These are phyloP conservation scores for Telenomus remus DNA, from an alignment of 1,140 invertebrate genomes.

Conservation along the genomic window DNA sequence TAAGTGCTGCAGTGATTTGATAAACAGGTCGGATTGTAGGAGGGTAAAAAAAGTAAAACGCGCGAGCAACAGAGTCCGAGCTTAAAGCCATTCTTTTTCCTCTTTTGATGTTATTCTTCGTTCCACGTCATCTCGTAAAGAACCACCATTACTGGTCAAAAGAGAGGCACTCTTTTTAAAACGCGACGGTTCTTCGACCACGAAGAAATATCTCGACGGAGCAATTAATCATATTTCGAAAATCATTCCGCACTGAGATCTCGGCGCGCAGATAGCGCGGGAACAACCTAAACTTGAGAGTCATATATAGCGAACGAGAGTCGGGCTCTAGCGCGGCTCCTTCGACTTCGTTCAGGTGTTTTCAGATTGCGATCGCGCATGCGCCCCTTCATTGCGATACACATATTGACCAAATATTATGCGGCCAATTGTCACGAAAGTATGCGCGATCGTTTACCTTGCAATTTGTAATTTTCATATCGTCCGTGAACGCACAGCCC, in stretches of 20 bases:
- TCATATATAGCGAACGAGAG: conserved; percentile 70
- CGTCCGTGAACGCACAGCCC: conserved; percentile 18
- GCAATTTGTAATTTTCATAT: conserved; percentile 57
- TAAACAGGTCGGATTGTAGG: conserved; percentile 32
- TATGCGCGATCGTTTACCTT: conserved; percentile 57
- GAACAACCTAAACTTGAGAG: conserved; percentile 67
- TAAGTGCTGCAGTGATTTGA: conserved; percentile 37
- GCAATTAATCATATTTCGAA: conserved; percentile 77
- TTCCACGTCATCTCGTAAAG: conserved; percentile 48
- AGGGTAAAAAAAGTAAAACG: conserved; percentile 45
- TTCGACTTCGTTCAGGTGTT: conserved; percentile 48
- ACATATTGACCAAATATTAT: conserved; percentile 59
- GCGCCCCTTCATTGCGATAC: conserved; percentile 55
- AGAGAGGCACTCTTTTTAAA: conserved; percentile 59
- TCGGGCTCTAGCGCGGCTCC: conserved; percentile 33
- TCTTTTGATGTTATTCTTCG: conserved; percentile 48
- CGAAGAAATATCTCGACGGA: conserved; percentile 68
- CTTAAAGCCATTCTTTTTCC: conserved; percentile 49
- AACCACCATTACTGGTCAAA: conserved; percentile 59
- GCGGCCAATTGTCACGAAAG: conserved; percentile 58
- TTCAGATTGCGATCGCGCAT: conserved; percentile 58
- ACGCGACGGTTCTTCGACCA: conserved; percentile 60
- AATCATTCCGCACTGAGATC: conserved; percentile 72
- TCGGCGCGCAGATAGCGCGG: conserved; percentile 65
- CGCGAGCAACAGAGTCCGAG: conserved; percentile 21